Percentiles rank a stretch among this genome's conserved stretches.
Evolutionary conservation across 2,888 invertebrate species (phyloP).

Genomic region (Ophraella communa): DNA sequence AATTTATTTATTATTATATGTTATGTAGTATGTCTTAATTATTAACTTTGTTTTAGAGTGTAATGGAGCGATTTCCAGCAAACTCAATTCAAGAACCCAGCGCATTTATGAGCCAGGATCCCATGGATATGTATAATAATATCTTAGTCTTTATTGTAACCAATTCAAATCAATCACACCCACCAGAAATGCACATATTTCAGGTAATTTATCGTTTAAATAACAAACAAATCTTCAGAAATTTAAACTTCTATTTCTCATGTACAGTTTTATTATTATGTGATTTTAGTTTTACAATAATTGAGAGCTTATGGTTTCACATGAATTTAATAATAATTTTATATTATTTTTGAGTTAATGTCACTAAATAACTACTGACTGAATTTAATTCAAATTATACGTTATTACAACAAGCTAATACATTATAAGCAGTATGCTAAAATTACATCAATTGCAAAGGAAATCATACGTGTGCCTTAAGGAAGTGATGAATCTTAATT

Average conservation of each 20-base stretch:
- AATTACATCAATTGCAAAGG: background rate
- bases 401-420: too few species aligned
- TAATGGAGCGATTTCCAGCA: conserved; percentile 96
- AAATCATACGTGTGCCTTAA: background rate
- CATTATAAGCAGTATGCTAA: background rate
- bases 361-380: background rate
- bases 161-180: conserved; percentile 67
- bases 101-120: conserved; percentile 95
- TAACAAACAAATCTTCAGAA: too few species aligned
- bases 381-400: background rate
- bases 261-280: too few species aligned
- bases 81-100: conserved; percentile 94
- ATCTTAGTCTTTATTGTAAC: conserved; percentile 94
- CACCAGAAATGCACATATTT: conserved; percentile 97
- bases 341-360: too few species aligned
- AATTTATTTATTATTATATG: too few species aligned
- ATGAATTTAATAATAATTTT: too few species aligned
- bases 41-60: conserved; percentile 69
- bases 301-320: too few species aligned
- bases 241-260: too few species aligned
- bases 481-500: background rate
- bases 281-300: too few species aligned
- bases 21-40: background rate
- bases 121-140: conserved; percentile 98
- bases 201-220: conserved; percentile 64